Percentiles rank a stretch among this genome's conserved stretches.
These are phyloP conservation scores for Chelmon rostratus DNA, from an alignment of 2,797 vertebrate genomes.

Conservation along the genomic window DNA sequence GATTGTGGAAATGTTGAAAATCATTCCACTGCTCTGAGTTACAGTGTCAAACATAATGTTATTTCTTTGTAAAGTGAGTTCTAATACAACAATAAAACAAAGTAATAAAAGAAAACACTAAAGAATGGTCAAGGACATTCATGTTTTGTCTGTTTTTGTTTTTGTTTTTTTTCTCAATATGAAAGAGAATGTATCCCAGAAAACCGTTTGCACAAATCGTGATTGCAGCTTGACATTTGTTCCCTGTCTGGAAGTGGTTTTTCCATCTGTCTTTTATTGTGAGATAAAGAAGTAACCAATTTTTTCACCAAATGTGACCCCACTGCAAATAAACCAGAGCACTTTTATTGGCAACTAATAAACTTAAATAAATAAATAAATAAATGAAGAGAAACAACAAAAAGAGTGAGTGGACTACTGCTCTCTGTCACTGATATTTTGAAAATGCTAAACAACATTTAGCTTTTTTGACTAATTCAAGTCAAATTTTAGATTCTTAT, in stretches of 20 bases:
- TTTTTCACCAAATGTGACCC: not conserved
- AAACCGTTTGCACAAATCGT: not conserved
- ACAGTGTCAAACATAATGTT: not conserved
- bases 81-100: not conserved
- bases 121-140: not conserved
- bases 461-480: not conserved
- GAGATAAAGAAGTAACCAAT: not conserved
- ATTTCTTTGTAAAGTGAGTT: not conserved
- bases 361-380: too few relatives aligned
- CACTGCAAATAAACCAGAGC: constrained; percentile 7
- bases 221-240: not conserved
- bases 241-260: not conserved
- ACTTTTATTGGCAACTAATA: not conserved
- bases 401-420: not conserved
- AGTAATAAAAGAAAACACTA: not conserved
- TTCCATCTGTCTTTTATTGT: constrained; percentile 8
- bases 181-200: not conserved
- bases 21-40: not conserved
- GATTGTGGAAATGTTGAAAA: too few relatives aligned
- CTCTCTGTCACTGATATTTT: not conserved
- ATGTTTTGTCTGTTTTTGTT: not conserved
- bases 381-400: not conserved
- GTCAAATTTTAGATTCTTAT: not conserved
- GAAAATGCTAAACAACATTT: not conserved
- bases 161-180: not conserved